These are phyloP conservation scores for Alouatta palliata DNA, from an alignment of 2,113 vertebrate genomes.

Conservation along the genomic window DNA sequence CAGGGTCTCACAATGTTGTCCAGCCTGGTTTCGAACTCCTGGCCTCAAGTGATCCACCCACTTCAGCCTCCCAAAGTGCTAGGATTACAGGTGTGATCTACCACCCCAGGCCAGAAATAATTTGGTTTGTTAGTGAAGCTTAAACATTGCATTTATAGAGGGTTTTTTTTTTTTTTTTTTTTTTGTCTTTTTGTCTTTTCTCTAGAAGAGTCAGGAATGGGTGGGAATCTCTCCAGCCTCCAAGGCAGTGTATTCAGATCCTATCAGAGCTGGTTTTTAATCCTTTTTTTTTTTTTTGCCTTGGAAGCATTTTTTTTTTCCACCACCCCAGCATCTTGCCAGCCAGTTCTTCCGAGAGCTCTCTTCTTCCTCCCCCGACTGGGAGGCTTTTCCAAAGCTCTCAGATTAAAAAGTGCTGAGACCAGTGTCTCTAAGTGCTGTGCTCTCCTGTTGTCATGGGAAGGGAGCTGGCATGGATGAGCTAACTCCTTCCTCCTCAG, in stretches of 20 bases:
- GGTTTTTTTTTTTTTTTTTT: background rate
- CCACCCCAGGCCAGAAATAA: background rate
- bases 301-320: constrained; percentile 55
- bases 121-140: background rate
- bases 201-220: background rate
- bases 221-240: background rate
- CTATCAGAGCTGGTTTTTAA: background rate
- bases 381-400: constrained; percentile 60
- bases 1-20: background rate
- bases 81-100: background rate
- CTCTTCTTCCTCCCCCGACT: constrained; percentile 40
- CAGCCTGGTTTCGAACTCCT: background rate
- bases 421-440: constrained; percentile 37
- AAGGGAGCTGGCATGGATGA: background rate
- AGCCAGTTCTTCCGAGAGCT: constrained; percentile 44
- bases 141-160: background rate
- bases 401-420: constrained; percentile 77
- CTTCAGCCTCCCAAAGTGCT: background rate
- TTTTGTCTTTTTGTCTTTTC: background rate
- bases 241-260: background rate
- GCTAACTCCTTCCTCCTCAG: background rate
- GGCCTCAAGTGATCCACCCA: background rate
- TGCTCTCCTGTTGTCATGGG: constrained; percentile 6
- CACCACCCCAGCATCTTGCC: constrained; percentile 62
- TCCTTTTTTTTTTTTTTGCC: constrained; percentile 50